Conservation (phyloP, 2,888 invertebrate species). For the Adela reaumurella region DNA sequence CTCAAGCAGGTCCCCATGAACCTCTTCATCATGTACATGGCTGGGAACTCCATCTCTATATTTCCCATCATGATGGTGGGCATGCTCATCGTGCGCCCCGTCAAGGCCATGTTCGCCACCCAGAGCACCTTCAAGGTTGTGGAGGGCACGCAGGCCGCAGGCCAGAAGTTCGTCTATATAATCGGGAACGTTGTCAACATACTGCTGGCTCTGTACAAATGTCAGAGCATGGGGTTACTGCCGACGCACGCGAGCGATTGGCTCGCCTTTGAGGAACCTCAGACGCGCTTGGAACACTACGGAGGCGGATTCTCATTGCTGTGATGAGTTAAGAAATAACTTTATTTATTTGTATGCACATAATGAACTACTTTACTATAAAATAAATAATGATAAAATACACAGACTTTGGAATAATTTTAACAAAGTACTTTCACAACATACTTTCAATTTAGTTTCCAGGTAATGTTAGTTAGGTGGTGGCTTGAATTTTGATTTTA, state of each 20-base stretch:
- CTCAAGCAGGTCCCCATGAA: slow-evolving; percentile 99
- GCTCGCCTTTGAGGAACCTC: slow-evolving; percentile 95
- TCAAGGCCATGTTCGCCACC: slow-evolving; percentile 91
- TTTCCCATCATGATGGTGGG: slow-evolving; percentile 99
- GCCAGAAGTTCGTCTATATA: slow-evolving; percentile 91
- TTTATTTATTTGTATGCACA: slow-evolving; percentile 21
- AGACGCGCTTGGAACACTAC: slow-evolving; percentile 77
- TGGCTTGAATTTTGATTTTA: slow-evolving; percentile 27
- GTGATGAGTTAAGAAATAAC: slow-evolving; percentile 25
- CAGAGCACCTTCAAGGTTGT: slow-evolving; percentile 91
- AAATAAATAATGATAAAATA: slow-evolving; percentile 9
- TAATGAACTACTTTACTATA: slow-evolving; percentile 16
- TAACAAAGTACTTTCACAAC: slow-evolving; percentile 9
- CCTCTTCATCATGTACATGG: slow-evolving; percentile 99
- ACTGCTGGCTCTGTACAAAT: slow-evolving; percentile 90
- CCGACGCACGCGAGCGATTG: slow-evolving; percentile 98
- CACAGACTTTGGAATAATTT: slow-evolving; percentile 3
- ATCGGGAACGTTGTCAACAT: slow-evolving; percentile 92
- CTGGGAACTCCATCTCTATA: slow-evolving; percentile 97
- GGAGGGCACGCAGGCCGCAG: slow-evolving; percentile 83
- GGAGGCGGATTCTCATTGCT: slow-evolving; percentile 74
- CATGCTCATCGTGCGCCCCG: slow-evolving; percentile 94
- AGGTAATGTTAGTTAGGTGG: slow-evolving; percentile 15
- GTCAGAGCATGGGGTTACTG: slow-evolving; percentile 94
- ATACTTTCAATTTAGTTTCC: slow-evolving; percentile 5